Percentiles rank a stretch among this genome's conserved stretches.
Conservation (phyloP, 2,797 vertebrate species). For the Coluber constrictor region DNA sequence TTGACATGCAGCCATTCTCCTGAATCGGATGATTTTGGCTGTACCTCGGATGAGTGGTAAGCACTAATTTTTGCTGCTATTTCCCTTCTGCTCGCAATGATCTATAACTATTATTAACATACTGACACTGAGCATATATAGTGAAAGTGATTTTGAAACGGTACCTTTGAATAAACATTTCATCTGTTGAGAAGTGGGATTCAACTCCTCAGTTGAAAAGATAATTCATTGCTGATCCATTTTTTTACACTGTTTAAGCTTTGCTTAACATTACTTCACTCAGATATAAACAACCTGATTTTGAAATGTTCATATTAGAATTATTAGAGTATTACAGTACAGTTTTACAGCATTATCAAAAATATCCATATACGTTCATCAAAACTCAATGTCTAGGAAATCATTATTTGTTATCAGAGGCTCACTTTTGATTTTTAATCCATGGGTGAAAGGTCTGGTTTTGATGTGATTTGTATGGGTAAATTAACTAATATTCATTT, state of each 20-base stretch:
- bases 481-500: not conserved
- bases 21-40: constrained; percentile 91
- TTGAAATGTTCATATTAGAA: not conserved
- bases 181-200: not conserved
- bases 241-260: not conserved
- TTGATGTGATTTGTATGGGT: not conserved
- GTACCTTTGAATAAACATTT: not conserved
- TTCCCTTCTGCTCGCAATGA: not conserved
- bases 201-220: not conserved
- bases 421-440: not conserved
- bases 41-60: constrained; percentile 94
- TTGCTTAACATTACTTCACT: not conserved
- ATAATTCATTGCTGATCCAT: not conserved
- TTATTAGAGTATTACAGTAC: not conserved
- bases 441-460: not conserved
- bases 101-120: constrained; percentile 6
- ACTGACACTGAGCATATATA: not conserved
- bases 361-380: not conserved
- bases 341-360: not conserved
- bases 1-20: constrained; percentile 86
- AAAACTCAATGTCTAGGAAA: not conserved
- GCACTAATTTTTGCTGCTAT: constrained; percentile 63
- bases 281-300: not conserved
- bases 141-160: not conserved
- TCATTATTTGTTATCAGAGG: not conserved